A percentile compares a stretch with the other conserved stretches of the same genome.
Evolutionary conservation across 2,888 invertebrate genomes (phyloP).

Genomic region (Thalpophila matura): DNA sequence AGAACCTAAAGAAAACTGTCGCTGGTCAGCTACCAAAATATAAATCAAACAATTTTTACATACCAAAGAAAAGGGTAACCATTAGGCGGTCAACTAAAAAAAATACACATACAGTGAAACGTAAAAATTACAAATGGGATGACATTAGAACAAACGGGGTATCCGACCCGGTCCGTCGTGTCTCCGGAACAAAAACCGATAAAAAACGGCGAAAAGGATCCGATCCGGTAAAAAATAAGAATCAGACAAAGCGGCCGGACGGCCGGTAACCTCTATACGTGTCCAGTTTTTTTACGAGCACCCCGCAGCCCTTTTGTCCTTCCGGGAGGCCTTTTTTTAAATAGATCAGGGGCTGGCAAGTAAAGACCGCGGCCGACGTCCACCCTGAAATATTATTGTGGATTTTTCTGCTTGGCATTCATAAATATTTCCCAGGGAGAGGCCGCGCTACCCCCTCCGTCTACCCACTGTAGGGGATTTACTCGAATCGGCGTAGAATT

Average conservation of each 20-base stretch:
- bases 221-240: constrained; percentile 91
- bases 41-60: constrained; percentile 82
- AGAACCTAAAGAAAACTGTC: constrained; percentile 64
- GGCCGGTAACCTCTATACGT: constrained; percentile 87
- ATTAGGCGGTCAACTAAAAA: constrained; percentile 79
- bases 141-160: constrained; percentile 88
- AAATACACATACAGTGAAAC: constrained; percentile 74
- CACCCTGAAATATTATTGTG: constrained; percentile 91
- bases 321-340: constrained; percentile 89
- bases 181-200: constrained; percentile 91
- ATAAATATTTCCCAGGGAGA: constrained; percentile 88
- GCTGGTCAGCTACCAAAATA: constrained; percentile 62
- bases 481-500: constrained; percentile 89
- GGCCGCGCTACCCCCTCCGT: constrained; percentile 56
- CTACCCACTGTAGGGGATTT: constrained; percentile 77
- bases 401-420: constrained; percentile 90
- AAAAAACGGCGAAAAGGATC: constrained; percentile 88
- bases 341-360: constrained; percentile 89
- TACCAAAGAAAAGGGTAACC: constrained; percentile 79
- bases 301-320: constrained; percentile 88
- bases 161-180: constrained; percentile 73
- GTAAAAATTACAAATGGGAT: constrained; percentile 88
- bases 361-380: constrained; percentile 86
- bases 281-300: constrained; percentile 89
- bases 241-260: constrained; percentile 88